Evolutionary conservation across 1,140 invertebrate genomes (phyloP), one percentile per base, ranked within the genome.

Genomic region (Harpegnathos saltator): DNA sequence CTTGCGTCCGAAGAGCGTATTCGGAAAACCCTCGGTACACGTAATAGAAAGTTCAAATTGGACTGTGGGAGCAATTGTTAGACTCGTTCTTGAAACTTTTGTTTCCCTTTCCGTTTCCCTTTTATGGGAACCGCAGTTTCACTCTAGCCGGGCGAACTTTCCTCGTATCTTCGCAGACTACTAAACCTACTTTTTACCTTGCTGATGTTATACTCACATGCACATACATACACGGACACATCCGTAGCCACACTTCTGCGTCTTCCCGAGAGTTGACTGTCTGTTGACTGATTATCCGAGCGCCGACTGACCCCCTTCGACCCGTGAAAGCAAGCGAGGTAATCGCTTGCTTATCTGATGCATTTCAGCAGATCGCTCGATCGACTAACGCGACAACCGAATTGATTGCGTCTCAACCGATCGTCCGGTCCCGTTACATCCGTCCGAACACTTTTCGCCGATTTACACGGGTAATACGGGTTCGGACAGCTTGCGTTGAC

Each of bases 301-400:
- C 33, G 14, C 14, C 71, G 71, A 80, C 33, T 80, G 65, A 80
- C 54, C 65, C 52, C 65, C 14, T 80, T 80, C 65, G 75, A 80
- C 65, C 75, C 24, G 54, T 80, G 75, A 80, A 80, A 80, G n/a
- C n/a, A n/a, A 59, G 65, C 33, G 56, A 58, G 52, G 14, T 80
- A 80, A 80, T 71, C 52, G 9, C 22, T 44, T 58, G 50, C 52
- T 58, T 71, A 80, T 71, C 75, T 29, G 75, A 78, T 78, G 44
- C 14, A 19, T 44, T 48, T 78, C 58, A 69, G 24, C 50, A 50
- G 24, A 58, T 78, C 75, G 33, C 17, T 71, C 38, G 38, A 44
- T 58, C 12, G 15, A 24, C n/a, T 69, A n/a, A 29, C 29, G 52
- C 65, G 52, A 44, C 33, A 58, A 69, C 38, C 65, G 33, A 58